Conservation (phyloP, 1,140 invertebrate genomes). For the Atta texana region DNA sequence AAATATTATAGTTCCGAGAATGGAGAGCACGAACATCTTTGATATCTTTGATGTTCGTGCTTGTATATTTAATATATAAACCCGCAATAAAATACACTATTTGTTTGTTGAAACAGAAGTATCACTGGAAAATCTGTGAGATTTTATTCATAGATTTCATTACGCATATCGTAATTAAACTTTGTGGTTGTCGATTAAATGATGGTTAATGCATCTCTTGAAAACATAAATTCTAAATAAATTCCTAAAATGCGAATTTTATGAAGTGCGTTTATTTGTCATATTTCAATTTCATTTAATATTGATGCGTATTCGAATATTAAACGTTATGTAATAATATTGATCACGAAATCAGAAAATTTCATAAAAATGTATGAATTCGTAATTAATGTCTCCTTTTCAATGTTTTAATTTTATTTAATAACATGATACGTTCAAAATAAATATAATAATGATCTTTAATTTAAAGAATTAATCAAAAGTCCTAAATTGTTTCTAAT, state of each 20-base stretch:
- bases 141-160: constrained; percentile 11
- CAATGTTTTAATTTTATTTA: not conserved
- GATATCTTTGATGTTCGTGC: not conserved
- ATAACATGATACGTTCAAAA: not conserved
- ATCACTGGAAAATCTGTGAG: not conserved
- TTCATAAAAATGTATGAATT: not conserved
- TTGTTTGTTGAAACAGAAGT: not conserved
- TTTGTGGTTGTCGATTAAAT: constrained; percentile 14
- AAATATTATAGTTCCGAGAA: constrained; percentile 23
- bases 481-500: not conserved
- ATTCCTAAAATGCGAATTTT: constrained; percentile 31
- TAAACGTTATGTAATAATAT: not conserved
- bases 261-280: not conserved
- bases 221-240: not conserved
- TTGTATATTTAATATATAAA: constrained; percentile 40
- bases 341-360: constrained; percentile 1
- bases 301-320: constrained; percentile 11
- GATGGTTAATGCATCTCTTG: constrained; percentile 1
- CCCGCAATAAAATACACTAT: not conserved
- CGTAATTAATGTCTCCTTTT: not conserved
- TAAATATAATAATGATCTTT: not conserved
- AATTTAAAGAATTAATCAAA: not conserved
- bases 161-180: not conserved
- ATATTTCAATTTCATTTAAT: not conserved
- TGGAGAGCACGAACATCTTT: not conserved